These are phyloP conservation scores for Thymelicus lineola DNA, from an alignment of 2,888 invertebrate species.

Conservation along the genomic window DNA sequence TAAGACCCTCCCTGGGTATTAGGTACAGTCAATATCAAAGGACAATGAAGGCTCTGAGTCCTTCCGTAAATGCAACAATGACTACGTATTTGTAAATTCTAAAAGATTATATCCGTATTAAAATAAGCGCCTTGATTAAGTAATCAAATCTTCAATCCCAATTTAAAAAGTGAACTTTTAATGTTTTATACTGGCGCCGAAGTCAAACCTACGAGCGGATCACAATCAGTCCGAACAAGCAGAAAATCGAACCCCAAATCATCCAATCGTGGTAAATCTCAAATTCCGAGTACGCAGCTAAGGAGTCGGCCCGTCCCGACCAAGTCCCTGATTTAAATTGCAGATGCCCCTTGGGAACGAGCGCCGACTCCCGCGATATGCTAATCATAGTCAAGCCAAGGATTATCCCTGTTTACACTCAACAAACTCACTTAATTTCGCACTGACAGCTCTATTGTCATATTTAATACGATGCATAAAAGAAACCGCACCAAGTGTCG, in stretches of 20 bases:
- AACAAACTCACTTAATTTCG: conserved; percentile 85
- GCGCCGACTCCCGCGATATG: conserved; percentile 83
- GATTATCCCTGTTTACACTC: conserved; percentile 85
- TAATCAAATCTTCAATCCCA: neutral
- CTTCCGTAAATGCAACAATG: no score
- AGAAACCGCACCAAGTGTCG: neutral
- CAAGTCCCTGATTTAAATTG: conserved; percentile 84
- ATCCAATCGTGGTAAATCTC: conserved; percentile 82
- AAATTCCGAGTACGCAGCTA: conserved; percentile 79
- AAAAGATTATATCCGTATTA: no score
- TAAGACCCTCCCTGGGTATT: no score
- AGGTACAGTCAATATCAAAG: no score
- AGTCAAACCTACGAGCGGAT: conserved; percentile 71
- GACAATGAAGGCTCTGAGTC: no score
- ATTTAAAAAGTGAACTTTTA: conserved; percentile 15
- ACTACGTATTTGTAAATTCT: no score
- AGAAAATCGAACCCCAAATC: conserved; percentile 83
- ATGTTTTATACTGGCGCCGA: conserved; percentile 47
- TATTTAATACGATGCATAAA: conserved; percentile 56
- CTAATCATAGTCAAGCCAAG: conserved; percentile 84
- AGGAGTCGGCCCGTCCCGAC: conserved; percentile 79
- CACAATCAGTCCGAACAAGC: conserved; percentile 81
- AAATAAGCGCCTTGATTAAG: no score
- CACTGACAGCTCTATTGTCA: conserved; percentile 76
- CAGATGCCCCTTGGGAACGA: conserved; percentile 78